Base-by-base conservation (phyloP, 1,140 invertebrate genomes). In the Apis laboriosa region DNA sequence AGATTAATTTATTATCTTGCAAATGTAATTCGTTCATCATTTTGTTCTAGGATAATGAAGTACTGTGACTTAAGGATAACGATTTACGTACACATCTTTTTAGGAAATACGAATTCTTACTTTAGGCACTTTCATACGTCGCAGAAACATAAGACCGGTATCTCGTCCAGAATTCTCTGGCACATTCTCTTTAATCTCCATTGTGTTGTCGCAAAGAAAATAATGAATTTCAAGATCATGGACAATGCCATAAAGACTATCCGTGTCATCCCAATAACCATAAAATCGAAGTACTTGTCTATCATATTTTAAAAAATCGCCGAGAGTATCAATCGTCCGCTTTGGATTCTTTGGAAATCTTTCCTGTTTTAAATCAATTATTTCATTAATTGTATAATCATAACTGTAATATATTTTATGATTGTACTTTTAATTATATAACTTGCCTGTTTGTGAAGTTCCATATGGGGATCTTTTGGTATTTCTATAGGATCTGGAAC, bases 211-310 rank as follows among this genome's bases (percentile, higher is more conserved):
- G 0, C 97, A 96, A 19, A 99, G 94, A 92, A 97, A 99, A 92
- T 98, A 99, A 92, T 96, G 95, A 9, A 98, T 94, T 88, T 97
- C 96, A 8, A 98, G 92, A 87, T 97, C 93, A 86, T 97, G 96
- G n/a, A 98, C 90, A 56, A 96, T 94, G 56, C 98, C 96, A 92
- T 96, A 96, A 89, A 96, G 95, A 55, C 95, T 96, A 7, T 96
- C 95, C 13, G 96, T 95, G 91, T 99, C 98, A 91, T 99, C 98
- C 98, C 98, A 99, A 86, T 97, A 97, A 49, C 96, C 98, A 87
- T 96, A 97, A 92, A 99, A 99, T 87, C 97, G 95, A 51, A 98
- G 93, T 63, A 98, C 96, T 90, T 97, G 95, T 86, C 96, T 93
- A 92, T 98, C 97, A 89, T 96, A 96, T 87, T 96, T 96, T 21